Conservation (phyloP, 2,888 invertebrate species). For the Acrobasis suavella region DNA sequence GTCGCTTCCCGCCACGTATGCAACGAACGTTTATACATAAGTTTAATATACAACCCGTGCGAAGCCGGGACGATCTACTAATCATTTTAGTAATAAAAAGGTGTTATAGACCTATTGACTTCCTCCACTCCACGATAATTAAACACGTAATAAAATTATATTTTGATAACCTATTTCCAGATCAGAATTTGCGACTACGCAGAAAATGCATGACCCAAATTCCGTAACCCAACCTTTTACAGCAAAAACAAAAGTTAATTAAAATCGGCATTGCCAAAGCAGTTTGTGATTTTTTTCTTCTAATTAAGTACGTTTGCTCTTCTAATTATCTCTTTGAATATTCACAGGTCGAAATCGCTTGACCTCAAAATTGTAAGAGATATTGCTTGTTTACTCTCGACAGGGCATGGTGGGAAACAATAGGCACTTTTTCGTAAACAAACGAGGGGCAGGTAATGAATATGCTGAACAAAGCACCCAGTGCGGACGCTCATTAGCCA, state of each 20-base stretch:
- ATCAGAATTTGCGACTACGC: neutral
- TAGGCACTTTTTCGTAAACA: constrained; percentile 65
- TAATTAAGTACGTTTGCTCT: constrained; percentile 58
- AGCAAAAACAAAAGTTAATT: constrained; percentile 25
- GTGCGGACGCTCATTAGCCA: constrained; percentile 71
- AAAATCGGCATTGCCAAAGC: constrained; percentile 24
- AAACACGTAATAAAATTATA: neutral
- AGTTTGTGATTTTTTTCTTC: constrained; percentile 26
- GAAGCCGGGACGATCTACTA: too few relatives aligned
- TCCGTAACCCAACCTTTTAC: neutral
- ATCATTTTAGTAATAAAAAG: too few relatives aligned
- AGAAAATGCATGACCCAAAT: constrained; percentile 5
- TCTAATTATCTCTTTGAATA: constrained; percentile 60
- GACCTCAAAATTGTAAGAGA: constrained; percentile 71
- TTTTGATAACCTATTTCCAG: neutral
- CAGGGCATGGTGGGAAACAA: constrained; percentile 58
- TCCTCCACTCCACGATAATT: neutral
- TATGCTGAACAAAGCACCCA: constrained; percentile 73
- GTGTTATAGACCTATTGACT: too few relatives aligned
- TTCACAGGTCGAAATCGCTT: constrained; percentile 58
- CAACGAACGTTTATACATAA: too few relatives aligned
- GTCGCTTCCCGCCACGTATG: too few relatives aligned
- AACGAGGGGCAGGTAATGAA: constrained; percentile 72
- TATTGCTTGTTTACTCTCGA: constrained; percentile 66
- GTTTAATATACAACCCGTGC: too few relatives aligned